Conservation (phyloP, 2,113 vertebrate genomes). For the Actenoides hombroni region DNA sequence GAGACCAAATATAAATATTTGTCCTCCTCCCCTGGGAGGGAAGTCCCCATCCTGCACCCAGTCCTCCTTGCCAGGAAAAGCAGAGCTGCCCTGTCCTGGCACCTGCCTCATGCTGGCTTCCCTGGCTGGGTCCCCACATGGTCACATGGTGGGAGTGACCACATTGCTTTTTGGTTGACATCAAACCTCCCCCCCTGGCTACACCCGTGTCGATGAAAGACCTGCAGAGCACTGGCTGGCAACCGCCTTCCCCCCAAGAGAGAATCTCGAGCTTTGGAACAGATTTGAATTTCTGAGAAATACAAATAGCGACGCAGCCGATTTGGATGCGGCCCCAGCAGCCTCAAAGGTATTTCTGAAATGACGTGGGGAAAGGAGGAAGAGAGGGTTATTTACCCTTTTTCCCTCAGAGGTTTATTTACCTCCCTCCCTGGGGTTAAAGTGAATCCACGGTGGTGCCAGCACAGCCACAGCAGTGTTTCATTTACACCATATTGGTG, state of each 20-base stretch:
- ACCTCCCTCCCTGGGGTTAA: background rate
- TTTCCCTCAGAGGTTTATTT: background rate
- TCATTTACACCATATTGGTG: background rate
- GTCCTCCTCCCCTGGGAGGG: background rate
- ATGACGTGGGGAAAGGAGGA: background rate
- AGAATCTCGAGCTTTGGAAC: background rate
- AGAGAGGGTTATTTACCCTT: background rate
- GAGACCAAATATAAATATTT: background rate
- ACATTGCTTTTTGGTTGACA: conserved; percentile 39
- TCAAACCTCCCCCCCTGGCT: conserved; percentile 44
- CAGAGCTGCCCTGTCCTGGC: accelerated
- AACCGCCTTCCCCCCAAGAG: background rate
- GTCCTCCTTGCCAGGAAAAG: background rate
- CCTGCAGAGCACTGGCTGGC: conserved; percentile 36
- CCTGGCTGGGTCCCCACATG: accelerated
- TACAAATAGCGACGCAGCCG: background rate
- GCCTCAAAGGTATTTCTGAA: background rate
- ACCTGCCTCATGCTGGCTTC: background rate
- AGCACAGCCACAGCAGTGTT: background rate
- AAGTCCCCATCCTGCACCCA: background rate
- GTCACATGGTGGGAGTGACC: background rate
- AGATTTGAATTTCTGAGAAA: background rate
- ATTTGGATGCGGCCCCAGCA: background rate
- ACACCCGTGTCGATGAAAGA: conserved; percentile 35
- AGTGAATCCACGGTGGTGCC: background rate